Percentiles rank a stretch among this genome's conserved stretches.
These are phyloP conservation scores for Rhopalosiphum maidis DNA, from an alignment of 1,140 invertebrate genomes.

Conservation along the genomic window DNA sequence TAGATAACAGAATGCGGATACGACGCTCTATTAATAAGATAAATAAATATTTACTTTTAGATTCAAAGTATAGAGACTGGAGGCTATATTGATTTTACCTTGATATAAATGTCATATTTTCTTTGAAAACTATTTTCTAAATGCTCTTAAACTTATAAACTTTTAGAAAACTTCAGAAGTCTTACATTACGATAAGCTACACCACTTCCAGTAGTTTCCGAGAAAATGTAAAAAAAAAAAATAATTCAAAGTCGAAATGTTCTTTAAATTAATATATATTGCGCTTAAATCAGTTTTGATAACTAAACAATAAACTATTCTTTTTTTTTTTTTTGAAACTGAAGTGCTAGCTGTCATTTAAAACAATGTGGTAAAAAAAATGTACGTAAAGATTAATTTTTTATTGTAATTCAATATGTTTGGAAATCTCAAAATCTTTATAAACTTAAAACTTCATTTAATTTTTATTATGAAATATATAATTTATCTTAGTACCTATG, in stretches of 20 bases:
- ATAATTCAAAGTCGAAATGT: background rate
- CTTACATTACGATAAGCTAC: background rate
- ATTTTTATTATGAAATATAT: background rate
- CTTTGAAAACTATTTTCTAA: background rate
- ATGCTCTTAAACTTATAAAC: background rate
- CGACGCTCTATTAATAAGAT: background rate
- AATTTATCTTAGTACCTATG: too few species aligned
- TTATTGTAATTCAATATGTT: background rate
- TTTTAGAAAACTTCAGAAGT: background rate
- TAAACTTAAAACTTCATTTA: background rate
- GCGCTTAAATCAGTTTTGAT: too few species aligned
- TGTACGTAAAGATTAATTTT: background rate
- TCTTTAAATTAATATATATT: background rate
- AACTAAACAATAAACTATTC: too few species aligned
- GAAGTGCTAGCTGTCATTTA: background rate
- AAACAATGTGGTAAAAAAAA: too few species aligned
- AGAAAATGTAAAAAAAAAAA: background rate
- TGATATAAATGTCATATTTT: slow-evolving; percentile 6
- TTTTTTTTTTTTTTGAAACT: background rate
- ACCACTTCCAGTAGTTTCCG: background rate
- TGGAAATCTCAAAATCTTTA: background rate
- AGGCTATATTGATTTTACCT: background rate
- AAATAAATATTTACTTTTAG: background rate
- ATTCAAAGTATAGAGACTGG: background rate
- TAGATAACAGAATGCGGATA: background rate